These are phyloP conservation scores for Mythimna ferrago DNA, from an alignment of 2,888 invertebrate genomes.

Conservation along the genomic window DNA sequence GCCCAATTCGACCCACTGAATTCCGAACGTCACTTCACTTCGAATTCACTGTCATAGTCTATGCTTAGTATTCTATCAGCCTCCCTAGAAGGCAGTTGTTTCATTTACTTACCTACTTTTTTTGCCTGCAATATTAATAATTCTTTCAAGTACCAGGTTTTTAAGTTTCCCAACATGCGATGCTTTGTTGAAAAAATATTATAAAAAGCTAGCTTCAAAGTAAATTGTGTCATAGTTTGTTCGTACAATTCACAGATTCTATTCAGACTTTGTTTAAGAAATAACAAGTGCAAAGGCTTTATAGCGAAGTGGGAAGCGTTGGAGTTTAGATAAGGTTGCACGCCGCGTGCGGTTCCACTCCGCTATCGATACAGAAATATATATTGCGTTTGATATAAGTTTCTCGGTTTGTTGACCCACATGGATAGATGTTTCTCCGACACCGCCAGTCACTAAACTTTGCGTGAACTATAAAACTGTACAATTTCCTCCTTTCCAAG, in stretches of 20 bases:
- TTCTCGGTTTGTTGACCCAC: conserved; percentile 78
- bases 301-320: conserved; percentile 77
- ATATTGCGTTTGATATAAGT: conserved; percentile 77
- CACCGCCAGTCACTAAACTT: conserved; percentile 26
- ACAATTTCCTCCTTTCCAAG: conserved; percentile 5
- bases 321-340: conserved; percentile 80
- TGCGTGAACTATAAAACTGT: conserved; percentile 23
- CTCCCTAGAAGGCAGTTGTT: conserved; percentile 44
- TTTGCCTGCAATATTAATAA: conserved; percentile 10
- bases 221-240: conserved; percentile 30
- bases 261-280: conserved; percentile 37
- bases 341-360: conserved; percentile 75
- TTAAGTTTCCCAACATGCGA: conserved; percentile 21
- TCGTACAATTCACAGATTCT: conserved; percentile 19
- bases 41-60: conserved; percentile 16
- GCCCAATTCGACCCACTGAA: conserved; percentile 10
- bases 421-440: conserved; percentile 44
- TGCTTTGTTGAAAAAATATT: conserved; percentile 13
- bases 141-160: conserved; percentile 2
- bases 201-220: conserved; percentile 14
- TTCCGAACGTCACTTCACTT: conserved; percentile 6
- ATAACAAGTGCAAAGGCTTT: conserved; percentile 55
- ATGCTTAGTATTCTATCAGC: conserved; percentile 22
- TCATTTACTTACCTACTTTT: not conserved
- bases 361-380: conserved; percentile 75